phyloP scores from a whole-genome alignment of 2,797 vertebrate species.

The Schizopygopsis malacanthus region DNA sequence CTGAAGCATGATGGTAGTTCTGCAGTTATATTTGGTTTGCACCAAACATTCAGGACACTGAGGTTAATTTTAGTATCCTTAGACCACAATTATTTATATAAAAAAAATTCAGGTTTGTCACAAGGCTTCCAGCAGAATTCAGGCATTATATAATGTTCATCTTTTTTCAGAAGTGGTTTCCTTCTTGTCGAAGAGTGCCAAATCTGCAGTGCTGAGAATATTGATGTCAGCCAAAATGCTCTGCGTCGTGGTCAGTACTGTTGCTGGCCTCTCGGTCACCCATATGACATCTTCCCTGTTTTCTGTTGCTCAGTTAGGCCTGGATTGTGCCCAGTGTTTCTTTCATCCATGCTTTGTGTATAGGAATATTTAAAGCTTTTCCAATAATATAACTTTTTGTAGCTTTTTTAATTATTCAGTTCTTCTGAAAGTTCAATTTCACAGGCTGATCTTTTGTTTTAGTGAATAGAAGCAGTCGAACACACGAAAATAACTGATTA shows the following conservation, averaged over 20 bases:
- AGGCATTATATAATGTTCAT: constrained; percentile 2
- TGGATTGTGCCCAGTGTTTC: not conserved
- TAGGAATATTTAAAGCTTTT: not conserved
- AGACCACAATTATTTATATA: not conserved
- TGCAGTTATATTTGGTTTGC: not conserved
- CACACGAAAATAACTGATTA: not conserved
- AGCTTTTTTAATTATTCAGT: not conserved
- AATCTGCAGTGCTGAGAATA: constrained; percentile 19
- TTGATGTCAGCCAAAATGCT: constrained; percentile 29
- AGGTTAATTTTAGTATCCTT: not conserved
- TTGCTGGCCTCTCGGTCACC: constrained; percentile 4
- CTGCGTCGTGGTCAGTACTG: not conserved
- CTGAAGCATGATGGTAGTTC: not conserved
- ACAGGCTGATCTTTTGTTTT: not conserved
- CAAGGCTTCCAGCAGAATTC: not conserved
- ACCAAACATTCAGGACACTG: constrained; percentile 17
- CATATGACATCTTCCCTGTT: not conserved
- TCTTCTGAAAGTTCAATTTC: not conserved
- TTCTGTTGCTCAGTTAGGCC: not conserved
- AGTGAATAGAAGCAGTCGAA: not conserved
- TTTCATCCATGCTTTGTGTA: not conserved
- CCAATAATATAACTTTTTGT: not conserved
- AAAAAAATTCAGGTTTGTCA: not conserved
- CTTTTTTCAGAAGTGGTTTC: constrained; percentile 2
- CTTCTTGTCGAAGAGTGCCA: constrained; percentile 6